Conservation (phyloP, 2,797 vertebrate species). For the Buphagus erythrorhynchus region DNA sequence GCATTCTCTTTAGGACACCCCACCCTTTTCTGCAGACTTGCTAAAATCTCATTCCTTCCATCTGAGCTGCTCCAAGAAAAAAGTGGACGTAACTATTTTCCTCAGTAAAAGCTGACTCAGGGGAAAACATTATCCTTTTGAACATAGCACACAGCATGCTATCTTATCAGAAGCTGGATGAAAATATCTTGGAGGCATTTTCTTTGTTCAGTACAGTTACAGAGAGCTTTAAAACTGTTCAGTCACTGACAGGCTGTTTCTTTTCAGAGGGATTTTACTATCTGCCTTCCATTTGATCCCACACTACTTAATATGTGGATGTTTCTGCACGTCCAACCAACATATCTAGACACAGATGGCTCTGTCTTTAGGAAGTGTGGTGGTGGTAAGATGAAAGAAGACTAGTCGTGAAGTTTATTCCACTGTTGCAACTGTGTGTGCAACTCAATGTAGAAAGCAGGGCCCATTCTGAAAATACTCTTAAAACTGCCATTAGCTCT, state of each 20-base stretch:
- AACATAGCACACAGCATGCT: not conserved
- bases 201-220: not conserved
- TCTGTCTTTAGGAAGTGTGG: not conserved
- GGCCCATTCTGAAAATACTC: not conserved
- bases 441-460: not conserved
- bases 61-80: constrained; percentile 1
- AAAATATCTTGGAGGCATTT: not conserved
- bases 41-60: constrained; percentile 38
- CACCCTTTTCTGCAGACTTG: constrained; percentile 14
- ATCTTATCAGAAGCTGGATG: constrained; percentile 9
- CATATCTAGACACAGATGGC: not conserved
- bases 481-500: not conserved
- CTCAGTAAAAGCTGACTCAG: not conserved
- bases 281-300: not conserved
- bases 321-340: not conserved
- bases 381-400: not conserved
- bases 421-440: not conserved
- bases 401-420: not conserved
- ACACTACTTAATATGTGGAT: not conserved
- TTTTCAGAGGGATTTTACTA: not conserved
- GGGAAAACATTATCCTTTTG: constrained; percentile 4
- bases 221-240: not conserved
- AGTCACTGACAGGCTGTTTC: not conserved
- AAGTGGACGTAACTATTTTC: constrained; percentile 3
- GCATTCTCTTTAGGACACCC: not conserved